Percentiles rank a stretch among this genome's conserved stretches.
Evolutionary conservation across 2,888 invertebrate genomes (phyloP).

Genomic region (Heliconius aoede): DNA sequence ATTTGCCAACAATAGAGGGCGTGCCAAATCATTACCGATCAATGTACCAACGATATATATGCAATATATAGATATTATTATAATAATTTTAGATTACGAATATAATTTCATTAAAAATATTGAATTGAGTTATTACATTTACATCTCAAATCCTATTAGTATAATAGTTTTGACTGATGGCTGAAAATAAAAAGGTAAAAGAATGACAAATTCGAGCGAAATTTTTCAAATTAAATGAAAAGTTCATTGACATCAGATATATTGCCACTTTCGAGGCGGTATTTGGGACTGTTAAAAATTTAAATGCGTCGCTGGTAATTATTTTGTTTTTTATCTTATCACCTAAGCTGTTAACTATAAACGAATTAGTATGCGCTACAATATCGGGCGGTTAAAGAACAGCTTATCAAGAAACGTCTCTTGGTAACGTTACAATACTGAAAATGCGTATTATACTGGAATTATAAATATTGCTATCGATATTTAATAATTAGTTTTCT

Average conservation of each 20-base stretch:
- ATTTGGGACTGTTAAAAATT: conserved; percentile 23
- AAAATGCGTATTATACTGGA: neutral
- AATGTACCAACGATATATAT: neutral
- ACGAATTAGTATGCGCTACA: conserved; percentile 32
- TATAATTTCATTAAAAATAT: neutral
- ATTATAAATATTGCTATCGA: neutral
- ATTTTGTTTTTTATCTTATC: conserved; percentile 40
- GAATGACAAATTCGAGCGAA: neutral
- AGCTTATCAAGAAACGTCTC: conserved; percentile 29
- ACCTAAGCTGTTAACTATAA: conserved; percentile 38
- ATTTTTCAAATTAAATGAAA: neutral
- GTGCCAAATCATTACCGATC: neutral
- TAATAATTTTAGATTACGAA: neutral
- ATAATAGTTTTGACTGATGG: neutral
- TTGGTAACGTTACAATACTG: neutral
- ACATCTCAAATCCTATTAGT: neutral
- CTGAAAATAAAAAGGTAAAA: conserved; percentile 9
- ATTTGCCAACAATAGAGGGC: neutral
- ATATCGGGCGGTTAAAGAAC: conserved; percentile 33
- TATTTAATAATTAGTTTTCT: too few species aligned
- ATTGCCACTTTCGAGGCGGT: conserved; percentile 8
- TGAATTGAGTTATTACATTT: neutral
- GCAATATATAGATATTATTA: neutral
- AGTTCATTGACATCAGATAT: conserved; percentile 20
- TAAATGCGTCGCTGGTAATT: conserved; percentile 29